Conservation (phyloP, 2,113 vertebrate genomes). For the Myiopsitta monachus region DNA sequence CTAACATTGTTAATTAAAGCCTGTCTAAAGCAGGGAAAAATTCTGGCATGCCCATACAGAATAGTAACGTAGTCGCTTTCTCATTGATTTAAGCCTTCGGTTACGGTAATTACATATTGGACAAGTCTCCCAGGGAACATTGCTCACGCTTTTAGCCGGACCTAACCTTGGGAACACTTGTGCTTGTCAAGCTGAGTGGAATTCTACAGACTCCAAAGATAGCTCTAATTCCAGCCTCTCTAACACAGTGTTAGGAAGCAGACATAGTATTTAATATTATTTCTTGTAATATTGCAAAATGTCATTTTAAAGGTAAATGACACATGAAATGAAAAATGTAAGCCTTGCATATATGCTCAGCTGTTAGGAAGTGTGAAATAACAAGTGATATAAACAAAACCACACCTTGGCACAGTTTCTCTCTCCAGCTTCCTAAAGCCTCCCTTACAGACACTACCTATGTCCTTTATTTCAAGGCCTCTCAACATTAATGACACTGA, state of each 20-base stretch:
- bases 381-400: neutral
- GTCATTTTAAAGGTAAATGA: neutral
- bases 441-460: neutral
- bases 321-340: neutral
- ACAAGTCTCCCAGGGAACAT: slow-evolving; percentile 14
- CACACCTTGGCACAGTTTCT: neutral
- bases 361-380: neutral
- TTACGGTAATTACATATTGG: slow-evolving; percentile 38
- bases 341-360: neutral
- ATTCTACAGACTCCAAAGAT: neutral
- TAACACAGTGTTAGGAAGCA: neutral
- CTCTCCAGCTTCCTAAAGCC: neutral
- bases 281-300: neutral
- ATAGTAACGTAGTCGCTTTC: slow-evolving; percentile 24
- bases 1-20: slow-evolving; percentile 47
- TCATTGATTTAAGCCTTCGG: neutral
- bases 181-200: neutral
- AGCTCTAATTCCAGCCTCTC: neutral
- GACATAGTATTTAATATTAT: neutral
- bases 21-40: slow-evolving; percentile 16
- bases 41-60: neutral
- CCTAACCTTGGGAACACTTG: neutral
- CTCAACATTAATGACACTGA: neutral
- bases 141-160: neutral
- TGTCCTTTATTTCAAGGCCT: neutral